Conservation (phyloP, 1,140 invertebrate genomes). For the Trialeurodes vaporariorum region DNA sequence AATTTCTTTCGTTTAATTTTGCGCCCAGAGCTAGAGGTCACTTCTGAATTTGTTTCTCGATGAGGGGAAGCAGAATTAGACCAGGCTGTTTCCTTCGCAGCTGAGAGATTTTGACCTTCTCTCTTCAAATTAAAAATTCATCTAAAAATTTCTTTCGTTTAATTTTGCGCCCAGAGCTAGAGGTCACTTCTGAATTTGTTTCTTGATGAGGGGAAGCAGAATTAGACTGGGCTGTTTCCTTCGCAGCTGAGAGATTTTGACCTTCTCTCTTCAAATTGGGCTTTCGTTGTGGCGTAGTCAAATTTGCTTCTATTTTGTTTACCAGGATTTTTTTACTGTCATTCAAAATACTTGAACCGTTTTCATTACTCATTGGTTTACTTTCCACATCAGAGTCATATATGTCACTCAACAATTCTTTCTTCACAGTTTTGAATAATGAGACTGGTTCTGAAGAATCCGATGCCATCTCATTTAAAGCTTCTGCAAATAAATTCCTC, state of each 20-base stretch:
- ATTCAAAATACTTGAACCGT: too few species aligned
- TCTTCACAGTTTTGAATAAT: not conserved
- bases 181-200: conserved; percentile 41
- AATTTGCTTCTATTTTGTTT: conserved; percentile 8
- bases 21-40: conserved; percentile 56
- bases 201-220: not conserved
- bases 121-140: too few species aligned
- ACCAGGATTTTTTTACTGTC: conserved; percentile 11
- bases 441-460: conserved; percentile 21
- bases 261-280: not conserved
- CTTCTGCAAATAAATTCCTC: conserved; percentile 53
- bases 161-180: conserved; percentile 60
- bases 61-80: not conserved
- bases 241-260: not conserved
- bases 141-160: conserved; percentile 44
- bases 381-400: conserved; percentile 20
- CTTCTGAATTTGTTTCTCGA: conserved; percentile 32
- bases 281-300: not conserved
- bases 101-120: too few species aligned
- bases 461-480: conserved; percentile 47
- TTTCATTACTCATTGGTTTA: conserved; percentile 30
- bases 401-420: not conserved
- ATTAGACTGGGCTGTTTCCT: not conserved
- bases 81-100: too few species aligned
- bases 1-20: conserved; percentile 56